phyloP scores from a whole-genome alignment of 2,113 vertebrate species.

The Alouatta palliata region DNA sequence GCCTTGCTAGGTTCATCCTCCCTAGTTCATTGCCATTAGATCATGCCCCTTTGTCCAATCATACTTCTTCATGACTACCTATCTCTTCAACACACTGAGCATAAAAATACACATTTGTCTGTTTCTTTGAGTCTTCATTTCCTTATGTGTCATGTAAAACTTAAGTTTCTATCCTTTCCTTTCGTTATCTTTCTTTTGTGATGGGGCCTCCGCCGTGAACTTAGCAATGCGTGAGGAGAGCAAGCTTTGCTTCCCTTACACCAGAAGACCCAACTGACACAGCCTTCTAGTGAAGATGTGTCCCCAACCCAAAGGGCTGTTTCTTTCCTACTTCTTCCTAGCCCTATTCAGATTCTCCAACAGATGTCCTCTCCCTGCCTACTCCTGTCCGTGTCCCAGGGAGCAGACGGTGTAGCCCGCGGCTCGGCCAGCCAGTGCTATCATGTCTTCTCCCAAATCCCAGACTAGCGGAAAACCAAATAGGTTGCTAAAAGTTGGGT shows the following conservation, averaged over 20 bases:
- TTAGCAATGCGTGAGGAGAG: not conserved
- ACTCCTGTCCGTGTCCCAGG: not conserved
- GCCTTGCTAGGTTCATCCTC: not conserved
- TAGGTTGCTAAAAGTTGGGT: not conserved
- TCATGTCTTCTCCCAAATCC: not conserved
- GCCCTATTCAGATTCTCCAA: not conserved
- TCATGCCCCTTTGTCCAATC: no score
- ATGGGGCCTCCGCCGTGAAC: not conserved
- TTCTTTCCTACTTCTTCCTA: not conserved
- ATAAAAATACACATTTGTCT: not conserved
- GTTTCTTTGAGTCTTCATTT: not conserved
- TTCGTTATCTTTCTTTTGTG: not conserved
- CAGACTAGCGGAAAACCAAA: not conserved
- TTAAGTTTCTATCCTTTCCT: not conserved
- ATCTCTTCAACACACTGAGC: not conserved
- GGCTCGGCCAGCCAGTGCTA: not conserved
- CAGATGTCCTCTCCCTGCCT: not conserved
- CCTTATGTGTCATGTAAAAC: not conserved
- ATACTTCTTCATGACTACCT: not conserved
- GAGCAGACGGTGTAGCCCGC: not conserved
- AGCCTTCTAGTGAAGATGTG: not conserved
- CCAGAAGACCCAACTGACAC: not conserved
- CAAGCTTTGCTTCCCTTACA: not conserved
- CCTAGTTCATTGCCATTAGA: not conserved
- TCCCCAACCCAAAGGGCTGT: not conserved